These are phyloP conservation scores for Ptychadena robeensis DNA, from an alignment of 2,797 vertebrate genomes.

Conservation along the genomic window DNA sequence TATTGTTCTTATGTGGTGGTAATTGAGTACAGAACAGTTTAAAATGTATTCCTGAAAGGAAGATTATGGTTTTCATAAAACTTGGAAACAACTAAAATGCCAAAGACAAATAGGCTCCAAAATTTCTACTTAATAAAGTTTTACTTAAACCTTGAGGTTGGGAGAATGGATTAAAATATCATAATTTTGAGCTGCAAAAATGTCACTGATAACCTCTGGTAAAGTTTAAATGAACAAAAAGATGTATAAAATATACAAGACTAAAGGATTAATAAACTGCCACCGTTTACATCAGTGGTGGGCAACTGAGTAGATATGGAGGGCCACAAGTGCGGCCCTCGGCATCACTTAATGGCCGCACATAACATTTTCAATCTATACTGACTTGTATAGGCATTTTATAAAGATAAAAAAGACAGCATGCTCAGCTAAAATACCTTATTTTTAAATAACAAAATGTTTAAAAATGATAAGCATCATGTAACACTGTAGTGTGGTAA, in stretches of 20 bases:
- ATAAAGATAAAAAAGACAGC: no score
- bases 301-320: no score
- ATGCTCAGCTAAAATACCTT: no score
- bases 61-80: constrained; percentile 48
- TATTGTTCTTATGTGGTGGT: constrained; percentile 33
- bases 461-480: no score
- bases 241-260: background rate
- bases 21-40: constrained; percentile 52
- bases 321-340: no score
- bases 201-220: background rate
- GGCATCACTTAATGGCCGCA: no score
- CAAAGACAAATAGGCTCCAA: constrained; percentile 22
- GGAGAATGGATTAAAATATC: constrained; percentile 38
- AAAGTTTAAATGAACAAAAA: background rate
- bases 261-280: background rate
- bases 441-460: no score
- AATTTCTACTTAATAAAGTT: constrained; percentile 29
- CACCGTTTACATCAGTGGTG: no score
- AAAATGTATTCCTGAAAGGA: constrained; percentile 47
- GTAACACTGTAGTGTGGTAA: no score
- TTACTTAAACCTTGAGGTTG: constrained; percentile 10
- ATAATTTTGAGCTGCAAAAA: constrained; percentile 16
- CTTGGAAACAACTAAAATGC: constrained; percentile 52
- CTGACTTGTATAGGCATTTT: no score
- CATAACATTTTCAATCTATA: no score